phyloP scores from a whole-genome alignment of 2,888 invertebrate genomes.

The Dynastes grantii region DNA sequence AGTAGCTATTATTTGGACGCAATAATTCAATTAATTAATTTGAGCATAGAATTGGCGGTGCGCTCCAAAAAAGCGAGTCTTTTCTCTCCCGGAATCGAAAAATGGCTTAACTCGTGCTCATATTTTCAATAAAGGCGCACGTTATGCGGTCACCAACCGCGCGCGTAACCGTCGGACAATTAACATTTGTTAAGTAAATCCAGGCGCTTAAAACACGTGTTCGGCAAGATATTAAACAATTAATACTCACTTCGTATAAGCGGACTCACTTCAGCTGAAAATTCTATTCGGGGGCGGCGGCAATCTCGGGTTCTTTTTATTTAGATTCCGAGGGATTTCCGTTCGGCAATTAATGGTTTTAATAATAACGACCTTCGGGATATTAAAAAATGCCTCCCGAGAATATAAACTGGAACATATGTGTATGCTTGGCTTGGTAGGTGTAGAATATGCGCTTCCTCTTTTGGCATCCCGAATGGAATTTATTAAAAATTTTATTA shows the following conservation, averaged over 20 bases:
- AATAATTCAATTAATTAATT: conserved; percentile 44
- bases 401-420: conserved; percentile 24
- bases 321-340: conserved; percentile 66
- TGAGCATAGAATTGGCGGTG: conserved; percentile 21
- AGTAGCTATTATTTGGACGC: conserved; percentile 8
- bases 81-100: conserved; percentile 38
- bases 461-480: neutral
- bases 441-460: neutral
- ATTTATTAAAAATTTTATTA: conserved; percentile 26
- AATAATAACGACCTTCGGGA: conserved; percentile 60
- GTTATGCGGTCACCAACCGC: conserved; percentile 32
- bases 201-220: conserved; percentile 69
- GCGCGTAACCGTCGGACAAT: conserved; percentile 59
- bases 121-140: conserved; percentile 44
- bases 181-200: conserved; percentile 70
- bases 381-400: conserved; percentile 40
- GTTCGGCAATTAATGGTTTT: conserved; percentile 68
- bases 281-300: conserved; percentile 49
- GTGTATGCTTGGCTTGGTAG: neutral
- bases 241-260: conserved; percentile 61
- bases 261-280: conserved; percentile 49
- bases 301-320: conserved; percentile 60
- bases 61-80: neutral
- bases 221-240: conserved; percentile 70
- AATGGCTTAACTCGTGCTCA: conserved; percentile 39